Base-by-base conservation (phyloP, 2,797 vertebrate genomes). In the Aeoliscus strigatus region DNA sequence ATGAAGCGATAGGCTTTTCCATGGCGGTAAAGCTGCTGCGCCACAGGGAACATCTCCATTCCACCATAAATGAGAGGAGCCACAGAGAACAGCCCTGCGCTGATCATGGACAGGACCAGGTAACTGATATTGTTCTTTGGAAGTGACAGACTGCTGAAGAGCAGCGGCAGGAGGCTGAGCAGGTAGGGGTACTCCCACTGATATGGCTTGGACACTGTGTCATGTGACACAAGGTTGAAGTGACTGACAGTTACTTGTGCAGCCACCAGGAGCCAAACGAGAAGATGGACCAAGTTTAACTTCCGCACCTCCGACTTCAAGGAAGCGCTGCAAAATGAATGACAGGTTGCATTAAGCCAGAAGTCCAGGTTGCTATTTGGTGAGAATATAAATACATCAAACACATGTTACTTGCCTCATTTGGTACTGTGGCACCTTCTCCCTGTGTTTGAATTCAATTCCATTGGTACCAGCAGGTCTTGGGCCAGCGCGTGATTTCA, bases 31-130 rank as follows among this genome's bases (percentile, higher is more conserved):
- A 99, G 91, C 82, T 97, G 94, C 83, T 96, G 93, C 0, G 94
- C 95, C 13, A 94, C 90, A 0, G 95, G 95, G 71, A 99, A 97
- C 96, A 98, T 98, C 86, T 99, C 96, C 94, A 98, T 97, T 41
- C 90, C 89, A 27, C 96, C 95, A 0, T 97, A 98, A 67, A 99
- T 94, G 32, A 97, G 91, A 1, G 96, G 96, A 0, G 94, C 93
- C 12, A 99, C 75, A 0, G 91, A 97, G 70, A 99, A 99, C 8
- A 99, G 90, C 6, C 95, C 95, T 0, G 86, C 85, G 45, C 94
- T 97, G 79, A 99, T 95, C 94, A 98, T 95, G 71, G 94, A 94
- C 60, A 98, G 83, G 32, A 97, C 95, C 81, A 99, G 74, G 82
- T 99, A 97, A 78, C 96, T 97, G 69, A 99, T 94, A 79, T 98